Conservation (phyloP, 2,888 invertebrate species). For the Thumatha senex region DNA sequence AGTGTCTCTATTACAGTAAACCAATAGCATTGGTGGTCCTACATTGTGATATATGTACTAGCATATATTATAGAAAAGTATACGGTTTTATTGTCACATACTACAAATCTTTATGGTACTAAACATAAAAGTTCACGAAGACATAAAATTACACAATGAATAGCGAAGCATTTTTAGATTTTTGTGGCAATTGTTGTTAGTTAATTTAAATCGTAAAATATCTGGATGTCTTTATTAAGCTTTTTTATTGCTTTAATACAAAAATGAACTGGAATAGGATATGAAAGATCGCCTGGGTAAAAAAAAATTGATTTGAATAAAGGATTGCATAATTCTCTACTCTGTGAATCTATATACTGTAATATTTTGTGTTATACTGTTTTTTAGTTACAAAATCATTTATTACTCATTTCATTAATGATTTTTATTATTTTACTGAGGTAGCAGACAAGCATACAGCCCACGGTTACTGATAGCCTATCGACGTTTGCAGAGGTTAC, state of each 20-base stretch:
- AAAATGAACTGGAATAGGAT: too few relatives aligned
- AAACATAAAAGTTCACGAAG: constrained; percentile 52
- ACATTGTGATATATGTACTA: constrained; percentile 61
- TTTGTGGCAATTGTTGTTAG: constrained; percentile 38
- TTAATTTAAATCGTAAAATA: constrained; percentile 27
- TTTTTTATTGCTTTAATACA: background rate
- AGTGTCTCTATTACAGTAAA: constrained; percentile 59
- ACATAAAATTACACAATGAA: constrained; percentile 46
- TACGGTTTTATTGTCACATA: constrained; percentile 67
- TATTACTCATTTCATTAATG: too few relatives aligned
- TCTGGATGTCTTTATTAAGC: constrained; percentile 22
- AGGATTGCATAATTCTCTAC: too few relatives aligned
- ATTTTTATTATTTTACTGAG: too few relatives aligned
- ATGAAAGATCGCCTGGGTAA: too few relatives aligned
- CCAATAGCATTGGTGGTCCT: constrained; percentile 63
- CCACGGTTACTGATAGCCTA: too few relatives aligned
- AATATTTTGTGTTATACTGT: too few relatives aligned
- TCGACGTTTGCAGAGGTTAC: too few relatives aligned
- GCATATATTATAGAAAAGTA: constrained; percentile 71
- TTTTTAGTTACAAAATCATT: too few relatives aligned
- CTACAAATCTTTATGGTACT: constrained; percentile 58
- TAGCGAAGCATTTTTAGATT: constrained; percentile 47
- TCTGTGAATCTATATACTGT: too few relatives aligned
- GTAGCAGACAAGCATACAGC: too few relatives aligned
- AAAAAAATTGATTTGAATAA: too few relatives aligned